Conservation (phyloP, 2,113 vertebrate species). For the Pseudorasbora parva region DNA sequence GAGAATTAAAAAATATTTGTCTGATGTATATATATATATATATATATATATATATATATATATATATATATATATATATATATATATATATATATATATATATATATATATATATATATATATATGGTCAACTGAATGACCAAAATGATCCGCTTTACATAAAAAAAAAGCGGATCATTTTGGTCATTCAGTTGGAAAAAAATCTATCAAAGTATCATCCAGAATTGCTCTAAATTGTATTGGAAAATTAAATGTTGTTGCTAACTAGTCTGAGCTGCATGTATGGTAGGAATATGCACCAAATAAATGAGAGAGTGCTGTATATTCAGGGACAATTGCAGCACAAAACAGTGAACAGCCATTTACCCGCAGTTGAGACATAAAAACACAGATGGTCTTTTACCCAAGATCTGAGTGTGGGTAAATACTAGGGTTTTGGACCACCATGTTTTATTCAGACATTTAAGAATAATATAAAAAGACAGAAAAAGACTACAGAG, state of each 20-base stretch:
- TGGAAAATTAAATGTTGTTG: not conserved
- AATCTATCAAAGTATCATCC: not conserved
- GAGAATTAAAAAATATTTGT: not conserved
- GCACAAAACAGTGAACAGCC: conserved; percentile 8
- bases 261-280: not conserved
- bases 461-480: not conserved
- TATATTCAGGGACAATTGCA: not conserved
- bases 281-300: not conserved
- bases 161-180: too few species aligned
- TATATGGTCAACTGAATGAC: too few species aligned
- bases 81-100: too few species aligned
- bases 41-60: too few species aligned
- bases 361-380: conserved; percentile 14
- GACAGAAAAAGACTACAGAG: not conserved
- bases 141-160: too few species aligned
- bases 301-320: conserved; percentile 14
- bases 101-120: too few species aligned
- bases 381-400: not conserved
- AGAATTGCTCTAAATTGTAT: not conserved
- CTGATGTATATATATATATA: too few species aligned
- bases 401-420: not conserved
- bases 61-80: too few species aligned
- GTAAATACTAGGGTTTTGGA: not conserved
- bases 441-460: not conserved
- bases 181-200: too few species aligned